These are phyloP conservation scores for Neolamprologus sp. DNA, from an alignment of 2,113 vertebrate genomes.

Conservation along the genomic window DNA sequence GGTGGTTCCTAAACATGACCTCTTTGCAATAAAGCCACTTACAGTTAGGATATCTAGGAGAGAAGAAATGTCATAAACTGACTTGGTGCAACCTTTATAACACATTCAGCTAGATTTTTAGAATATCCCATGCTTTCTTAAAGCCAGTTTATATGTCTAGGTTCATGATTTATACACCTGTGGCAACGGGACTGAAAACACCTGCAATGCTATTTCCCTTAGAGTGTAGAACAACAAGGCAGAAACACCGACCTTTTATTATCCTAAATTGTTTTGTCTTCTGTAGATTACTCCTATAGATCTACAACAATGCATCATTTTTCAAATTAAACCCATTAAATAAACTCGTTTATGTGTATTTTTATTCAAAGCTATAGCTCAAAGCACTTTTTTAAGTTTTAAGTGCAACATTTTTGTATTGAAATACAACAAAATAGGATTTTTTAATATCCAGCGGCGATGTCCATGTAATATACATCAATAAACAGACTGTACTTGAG, in stretches of 20 bases:
- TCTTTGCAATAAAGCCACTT: not conserved
- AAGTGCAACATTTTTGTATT: not conserved
- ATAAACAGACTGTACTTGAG: not conserved
- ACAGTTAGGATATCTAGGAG: not conserved
- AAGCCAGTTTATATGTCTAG: not conserved
- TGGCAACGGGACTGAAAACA: not conserved
- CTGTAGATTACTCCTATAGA: not conserved
- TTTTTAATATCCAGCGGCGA: not conserved
- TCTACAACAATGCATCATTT: not conserved
- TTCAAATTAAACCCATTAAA: not conserved
- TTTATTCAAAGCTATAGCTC: not conserved
- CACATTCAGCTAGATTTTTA: not conserved
- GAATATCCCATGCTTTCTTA: not conserved
- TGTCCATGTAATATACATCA: not conserved
- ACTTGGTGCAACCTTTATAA: not conserved
- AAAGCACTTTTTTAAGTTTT: not conserved
- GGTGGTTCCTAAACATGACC: not conserved
- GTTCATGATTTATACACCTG: not conserved
- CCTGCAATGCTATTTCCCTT: not conserved
- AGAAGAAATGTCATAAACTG: not conserved
- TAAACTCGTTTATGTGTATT: not conserved
- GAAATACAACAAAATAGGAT: not conserved
- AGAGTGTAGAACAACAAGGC: not conserved
- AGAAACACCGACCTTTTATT: not conserved
- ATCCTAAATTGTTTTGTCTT: not conserved